Base-by-base conservation (phyloP, 1,140 invertebrate species). In the Antheraea mylitta region DNA sequence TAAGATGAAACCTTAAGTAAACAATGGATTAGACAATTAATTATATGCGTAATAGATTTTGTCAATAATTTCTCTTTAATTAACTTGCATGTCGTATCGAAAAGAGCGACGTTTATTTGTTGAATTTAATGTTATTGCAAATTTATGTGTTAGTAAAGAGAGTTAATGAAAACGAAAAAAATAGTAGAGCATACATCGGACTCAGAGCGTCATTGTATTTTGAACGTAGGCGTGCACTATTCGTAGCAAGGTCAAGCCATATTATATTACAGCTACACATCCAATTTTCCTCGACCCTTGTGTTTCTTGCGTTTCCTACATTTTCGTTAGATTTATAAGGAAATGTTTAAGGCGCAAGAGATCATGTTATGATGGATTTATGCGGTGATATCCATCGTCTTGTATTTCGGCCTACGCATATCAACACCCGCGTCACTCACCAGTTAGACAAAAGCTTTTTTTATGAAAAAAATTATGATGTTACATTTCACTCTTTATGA, bases 171-270 rank as follows among this genome's bases (percentile, higher is more conserved):
- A 64, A 64, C 37, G 36, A 58, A 58, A 58, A 36, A 66, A 58
- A 18, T 38, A 64, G 66, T 64, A 62, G 66, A 73, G 65, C 68
- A 62, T 60, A 70, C 53, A 68, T 64, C 66, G 48, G 36, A 68
- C 45, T 59, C 37, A 70, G 48, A 75, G 77, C 83, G 82, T 85
- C 83, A 78, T 79, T 74, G 67, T 71, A 72, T 78, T 71, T 30
- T 38, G 69, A 37, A 71, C 81, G 88, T 90, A 76, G 88, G 88
- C 83, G 84, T 77, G 70, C 79, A 84, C 88, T 90, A 90, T 90
- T 90, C 84, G 82, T 77, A 85, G 88, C 88, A 89, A 90, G 88
- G 88, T 83, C 86, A 78, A 63, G 66, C 78, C 82, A 90, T 90
- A 90, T 90, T 89, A 80, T 89, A 80, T 90, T 90, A 83, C 88